Percentiles rank a stretch among this genome's conserved stretches.
Conservation (phyloP, 2,797 vertebrate genomes). For the Hippoglossus hippoglossus region DNA sequence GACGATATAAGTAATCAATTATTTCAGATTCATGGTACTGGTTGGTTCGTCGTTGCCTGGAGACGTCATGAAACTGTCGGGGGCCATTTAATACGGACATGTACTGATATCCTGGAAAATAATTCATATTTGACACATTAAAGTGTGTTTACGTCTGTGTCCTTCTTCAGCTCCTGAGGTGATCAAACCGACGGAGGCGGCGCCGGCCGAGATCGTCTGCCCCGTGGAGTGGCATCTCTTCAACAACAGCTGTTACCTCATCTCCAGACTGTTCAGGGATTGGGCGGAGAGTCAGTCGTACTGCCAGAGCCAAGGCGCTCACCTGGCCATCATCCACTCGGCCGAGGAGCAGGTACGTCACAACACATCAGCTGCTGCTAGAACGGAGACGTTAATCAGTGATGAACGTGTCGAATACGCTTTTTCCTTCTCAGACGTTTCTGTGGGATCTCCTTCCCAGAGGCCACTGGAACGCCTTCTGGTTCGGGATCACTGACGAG, state of each 20-base stretch:
- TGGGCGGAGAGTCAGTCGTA: conserved; percentile 56
- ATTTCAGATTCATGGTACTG: too few species aligned
- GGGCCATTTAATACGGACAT: too few species aligned
- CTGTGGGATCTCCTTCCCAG: conserved; percentile 78
- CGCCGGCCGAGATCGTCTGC: conserved; percentile 31
- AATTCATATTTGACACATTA: too few species aligned
- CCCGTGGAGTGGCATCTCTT: conserved; percentile 65
- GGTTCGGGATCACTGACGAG: conserved; percentile 79
- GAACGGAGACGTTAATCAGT: too few species aligned
- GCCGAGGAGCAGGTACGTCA: conserved; percentile 76
- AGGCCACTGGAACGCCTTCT: conserved; percentile 80
- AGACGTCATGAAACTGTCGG: too few species aligned
- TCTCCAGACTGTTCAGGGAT: conserved; percentile 24
- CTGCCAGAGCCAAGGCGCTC: conserved; percentile 67
- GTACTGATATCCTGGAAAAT: too few species aligned
- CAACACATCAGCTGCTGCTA: not conserved
- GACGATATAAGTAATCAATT: too few species aligned
- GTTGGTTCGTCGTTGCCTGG: too few species aligned
- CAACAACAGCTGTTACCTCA: conserved; percentile 76
- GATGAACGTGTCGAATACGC: not conserved
- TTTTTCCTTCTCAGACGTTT: conserved; percentile 62
- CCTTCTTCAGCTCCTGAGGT: conserved; percentile 18
- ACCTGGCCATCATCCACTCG: conserved; percentile 80
- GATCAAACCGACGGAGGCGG: not conserved
- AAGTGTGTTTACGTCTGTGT: not conserved